phyloP scores from a whole-genome alignment of 2,113 vertebrate species.

The Prionailurus bengalensis region DNA sequence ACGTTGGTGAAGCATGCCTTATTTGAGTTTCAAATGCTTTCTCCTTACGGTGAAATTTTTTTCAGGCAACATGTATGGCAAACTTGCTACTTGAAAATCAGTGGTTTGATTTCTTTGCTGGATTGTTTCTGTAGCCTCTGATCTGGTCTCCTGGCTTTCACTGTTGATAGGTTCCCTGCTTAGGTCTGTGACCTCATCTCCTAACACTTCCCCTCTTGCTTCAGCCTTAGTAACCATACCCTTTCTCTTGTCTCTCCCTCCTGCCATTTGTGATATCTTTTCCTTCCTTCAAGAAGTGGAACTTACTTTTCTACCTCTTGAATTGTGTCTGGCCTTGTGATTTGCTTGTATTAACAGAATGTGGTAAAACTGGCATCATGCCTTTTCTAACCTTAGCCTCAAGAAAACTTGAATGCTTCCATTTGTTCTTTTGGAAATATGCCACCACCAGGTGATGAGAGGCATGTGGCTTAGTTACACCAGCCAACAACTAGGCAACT shows the following conservation, averaged over 20 bases:
- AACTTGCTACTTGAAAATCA: slow-evolving; percentile 57
- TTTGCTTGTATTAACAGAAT: slow-evolving; percentile 31
- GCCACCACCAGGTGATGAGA: not conserved
- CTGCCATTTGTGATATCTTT: not conserved
- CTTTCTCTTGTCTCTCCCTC: not conserved
- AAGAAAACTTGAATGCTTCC: not conserved
- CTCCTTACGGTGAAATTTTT: slow-evolving; percentile 6
- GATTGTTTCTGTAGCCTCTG: slow-evolving; percentile 44
- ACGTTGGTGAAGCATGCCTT: not conserved
- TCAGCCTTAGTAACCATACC: not conserved
- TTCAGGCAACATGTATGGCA: not conserved
- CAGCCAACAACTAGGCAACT: not conserved
- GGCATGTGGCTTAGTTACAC: not conserved
- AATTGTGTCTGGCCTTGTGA: not conserved
- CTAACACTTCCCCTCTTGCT: not conserved
- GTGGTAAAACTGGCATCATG: not conserved
- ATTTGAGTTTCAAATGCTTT: slow-evolving; percentile 36
- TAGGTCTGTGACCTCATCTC: not conserved
- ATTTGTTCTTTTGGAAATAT: slow-evolving; percentile 1
- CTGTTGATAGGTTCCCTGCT: not conserved
- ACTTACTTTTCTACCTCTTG: not conserved
- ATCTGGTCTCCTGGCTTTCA: not conserved
- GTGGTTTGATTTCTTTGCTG: not conserved
- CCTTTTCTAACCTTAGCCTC: slow-evolving; percentile 13
- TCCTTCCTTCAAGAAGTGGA: not conserved